Percentiles rank a stretch among this genome's conserved stretches.
Evolutionary conservation across 2,888 invertebrate genomes (phyloP).

Genomic region (Eupithecia pulchellata): DNA sequence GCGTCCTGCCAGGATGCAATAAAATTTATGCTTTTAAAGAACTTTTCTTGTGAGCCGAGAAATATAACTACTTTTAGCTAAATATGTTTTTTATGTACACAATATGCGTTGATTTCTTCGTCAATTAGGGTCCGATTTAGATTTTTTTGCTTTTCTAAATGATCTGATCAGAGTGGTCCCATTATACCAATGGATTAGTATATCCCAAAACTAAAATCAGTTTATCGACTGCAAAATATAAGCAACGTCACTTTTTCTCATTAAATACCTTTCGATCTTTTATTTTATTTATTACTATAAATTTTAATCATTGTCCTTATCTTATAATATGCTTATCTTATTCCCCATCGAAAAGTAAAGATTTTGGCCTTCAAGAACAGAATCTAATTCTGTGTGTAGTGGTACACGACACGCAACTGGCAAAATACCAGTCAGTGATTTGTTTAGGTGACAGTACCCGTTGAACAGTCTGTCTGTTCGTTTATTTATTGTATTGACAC

Average conservation of each 20-base stretch:
- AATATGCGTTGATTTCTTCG: too few species aligned
- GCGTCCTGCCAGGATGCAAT: neutral
- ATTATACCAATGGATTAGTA: too few species aligned
- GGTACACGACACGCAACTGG: conserved; percentile 13
- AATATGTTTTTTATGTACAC: too few species aligned
- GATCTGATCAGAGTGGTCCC: too few species aligned
- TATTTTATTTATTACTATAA: too few species aligned
- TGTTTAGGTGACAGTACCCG: conserved; percentile 23
- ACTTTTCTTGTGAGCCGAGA: neutral
- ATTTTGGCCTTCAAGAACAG: neutral
- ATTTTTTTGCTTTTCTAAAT: too few species aligned
- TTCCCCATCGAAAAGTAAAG: neutral
- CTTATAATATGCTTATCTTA: too few species aligned
- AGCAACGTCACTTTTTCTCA: neutral
- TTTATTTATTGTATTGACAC: conserved; percentile 11
- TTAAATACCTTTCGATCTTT: too few species aligned
- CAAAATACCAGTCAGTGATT: conserved; percentile 18
- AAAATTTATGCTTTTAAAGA: neutral
- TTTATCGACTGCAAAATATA: too few species aligned
- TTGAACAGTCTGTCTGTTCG: conserved; percentile 6
- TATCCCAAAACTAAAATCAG: too few species aligned
- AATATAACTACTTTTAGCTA: too few species aligned
- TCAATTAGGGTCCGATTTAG: too few species aligned
- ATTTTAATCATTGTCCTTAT: neutral
- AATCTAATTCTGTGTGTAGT: neutral